Evolutionary conservation across 2,113 vertebrate genomes (phyloP).

Genomic region (Cynocephalus volans): DNA sequence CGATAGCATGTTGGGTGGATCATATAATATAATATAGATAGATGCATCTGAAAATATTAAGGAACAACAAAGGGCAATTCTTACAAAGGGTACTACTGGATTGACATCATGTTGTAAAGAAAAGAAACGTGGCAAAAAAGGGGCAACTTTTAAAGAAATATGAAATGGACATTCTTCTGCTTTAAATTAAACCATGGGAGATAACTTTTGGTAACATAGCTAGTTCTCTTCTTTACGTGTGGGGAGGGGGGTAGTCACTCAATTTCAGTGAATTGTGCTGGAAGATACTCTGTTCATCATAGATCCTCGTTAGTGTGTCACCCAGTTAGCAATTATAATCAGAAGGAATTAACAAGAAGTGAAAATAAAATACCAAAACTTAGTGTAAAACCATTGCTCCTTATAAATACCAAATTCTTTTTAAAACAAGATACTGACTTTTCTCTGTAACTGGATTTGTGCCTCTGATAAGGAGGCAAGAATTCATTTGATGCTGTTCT

Average conservation of each 20-base stretch:
- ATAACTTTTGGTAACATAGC: background rate
- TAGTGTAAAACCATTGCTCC: conserved; percentile 6
- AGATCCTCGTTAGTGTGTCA: background rate
- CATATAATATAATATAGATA: too few relatives aligned
- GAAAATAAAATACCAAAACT: background rate
- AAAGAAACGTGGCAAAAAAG: background rate
- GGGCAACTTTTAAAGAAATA: conserved; percentile 47
- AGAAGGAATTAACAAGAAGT: conserved; percentile 45
- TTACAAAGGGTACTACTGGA: too few relatives aligned
- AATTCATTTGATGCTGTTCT: background rate
- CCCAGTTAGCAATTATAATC: conserved; percentile 55
- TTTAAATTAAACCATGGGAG: conserved; percentile 54
- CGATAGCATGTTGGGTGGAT: background rate
- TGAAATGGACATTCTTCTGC: background rate
- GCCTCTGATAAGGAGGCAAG: background rate
- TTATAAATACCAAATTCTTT: conserved; percentile 27
- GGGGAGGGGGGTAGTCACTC: too few relatives aligned
- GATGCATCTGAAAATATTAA: background rate
- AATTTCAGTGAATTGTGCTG: background rate
- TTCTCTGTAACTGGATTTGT: conserved; percentile 26
- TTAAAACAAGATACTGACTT: conserved; percentile 5
- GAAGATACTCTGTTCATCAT: background rate
- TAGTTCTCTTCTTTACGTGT: background rate
- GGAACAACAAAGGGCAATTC: background rate
- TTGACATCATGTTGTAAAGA: background rate